A percentile compares a stretch with the other conserved stretches of the same genome.
These are phyloP conservation scores for Schlechtendalia chinensis DNA, from an alignment of 1,140 invertebrate species.

Conservation along the genomic window DNA sequence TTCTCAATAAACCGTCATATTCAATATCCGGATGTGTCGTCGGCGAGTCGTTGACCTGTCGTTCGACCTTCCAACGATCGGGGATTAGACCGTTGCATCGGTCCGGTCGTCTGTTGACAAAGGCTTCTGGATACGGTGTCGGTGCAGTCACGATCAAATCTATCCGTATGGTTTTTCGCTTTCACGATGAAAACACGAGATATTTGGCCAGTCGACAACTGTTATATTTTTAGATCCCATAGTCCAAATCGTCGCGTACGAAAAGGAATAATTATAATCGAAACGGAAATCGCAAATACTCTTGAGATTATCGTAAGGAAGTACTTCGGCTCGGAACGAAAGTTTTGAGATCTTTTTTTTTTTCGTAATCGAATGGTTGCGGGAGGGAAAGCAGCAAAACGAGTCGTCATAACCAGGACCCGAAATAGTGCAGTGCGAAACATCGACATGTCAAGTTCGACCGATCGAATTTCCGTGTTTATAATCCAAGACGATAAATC, in stretches of 20 bases:
- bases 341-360: neutral
- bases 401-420: neutral
- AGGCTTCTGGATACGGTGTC: too few relatives aligned
- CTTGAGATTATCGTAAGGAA: neutral
- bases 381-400: neutral
- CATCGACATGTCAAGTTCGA: too few relatives aligned
- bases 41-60: too few relatives aligned
- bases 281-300: neutral
- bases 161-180: neutral
- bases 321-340: neutral
- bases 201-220: neutral
- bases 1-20: too few relatives aligned
- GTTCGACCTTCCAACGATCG: too few relatives aligned
- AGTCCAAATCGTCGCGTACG: neutral
- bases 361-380: neutral
- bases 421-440: too few relatives aligned
- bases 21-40: too few relatives aligned
- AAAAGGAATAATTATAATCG: neutral
- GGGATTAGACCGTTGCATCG: too few relatives aligned
- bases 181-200: neutral
- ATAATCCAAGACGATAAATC: too few relatives aligned
- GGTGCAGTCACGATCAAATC: too few relatives aligned
- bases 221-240: neutral
- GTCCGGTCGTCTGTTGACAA: too few relatives aligned
- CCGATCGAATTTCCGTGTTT: too few relatives aligned